These are phyloP conservation scores for Ctenodactylus gundi DNA, from an alignment of 2,113 vertebrate genomes.

Conservation along the genomic window DNA sequence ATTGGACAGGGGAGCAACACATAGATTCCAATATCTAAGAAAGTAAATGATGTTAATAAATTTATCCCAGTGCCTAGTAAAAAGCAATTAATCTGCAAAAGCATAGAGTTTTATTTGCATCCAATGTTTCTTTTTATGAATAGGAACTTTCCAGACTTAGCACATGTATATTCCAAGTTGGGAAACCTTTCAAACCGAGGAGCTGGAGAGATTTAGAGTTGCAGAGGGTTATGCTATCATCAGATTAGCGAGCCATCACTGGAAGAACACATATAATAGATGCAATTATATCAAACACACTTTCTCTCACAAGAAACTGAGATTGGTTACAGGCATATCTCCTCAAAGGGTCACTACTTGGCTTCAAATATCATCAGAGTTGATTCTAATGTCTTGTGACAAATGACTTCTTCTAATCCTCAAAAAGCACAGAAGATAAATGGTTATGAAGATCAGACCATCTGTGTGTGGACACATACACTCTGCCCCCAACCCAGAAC, in stretches of 20 bases:
- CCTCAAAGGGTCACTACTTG: not conserved
- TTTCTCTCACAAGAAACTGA: not conserved
- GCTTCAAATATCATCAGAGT: not conserved
- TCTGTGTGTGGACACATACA: not conserved
- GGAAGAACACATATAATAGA: not conserved
- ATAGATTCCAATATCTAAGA: not conserved
- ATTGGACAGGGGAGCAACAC: not conserved
- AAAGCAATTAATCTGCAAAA: not conserved
- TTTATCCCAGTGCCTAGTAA: not conserved
- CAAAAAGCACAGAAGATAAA: not conserved
- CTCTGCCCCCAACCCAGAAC: not conserved
- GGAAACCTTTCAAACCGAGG: not conserved
- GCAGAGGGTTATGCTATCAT: not conserved
- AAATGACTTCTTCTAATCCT: not conserved
- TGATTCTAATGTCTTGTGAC: not conserved
- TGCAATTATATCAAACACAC: no score
- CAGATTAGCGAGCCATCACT: not conserved
- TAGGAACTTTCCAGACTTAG: not conserved
- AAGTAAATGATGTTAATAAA: not conserved
- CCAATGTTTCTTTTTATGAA: not conserved
- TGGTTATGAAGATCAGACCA: not conserved
- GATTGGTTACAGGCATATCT: not conserved
- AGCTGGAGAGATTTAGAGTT: not conserved
- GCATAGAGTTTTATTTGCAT: not conserved
- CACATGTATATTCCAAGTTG: not conserved